Evolutionary conservation across 2,797 vertebrate genomes (phyloP).

Genomic region (Sebastes hopkinsi): DNA sequence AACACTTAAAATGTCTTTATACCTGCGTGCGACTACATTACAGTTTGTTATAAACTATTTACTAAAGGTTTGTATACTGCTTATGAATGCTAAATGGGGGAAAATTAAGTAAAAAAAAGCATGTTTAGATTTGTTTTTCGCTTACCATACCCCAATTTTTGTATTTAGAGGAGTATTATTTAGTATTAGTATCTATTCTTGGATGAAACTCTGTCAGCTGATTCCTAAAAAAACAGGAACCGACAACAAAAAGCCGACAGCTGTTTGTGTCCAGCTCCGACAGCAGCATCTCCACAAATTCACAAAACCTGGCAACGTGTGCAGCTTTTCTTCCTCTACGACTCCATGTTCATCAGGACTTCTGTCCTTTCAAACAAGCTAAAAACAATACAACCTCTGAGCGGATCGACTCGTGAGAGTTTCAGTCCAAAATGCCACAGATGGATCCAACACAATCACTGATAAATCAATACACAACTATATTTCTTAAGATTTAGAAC

Average conservation of each 20-base stretch:
- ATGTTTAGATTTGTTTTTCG: not conserved
- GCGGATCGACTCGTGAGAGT: not conserved
- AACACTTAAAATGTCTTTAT: not conserved
- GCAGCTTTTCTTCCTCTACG: not conserved
- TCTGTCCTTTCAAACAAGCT: not conserved
- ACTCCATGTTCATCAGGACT: not conserved
- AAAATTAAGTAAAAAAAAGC: not conserved
- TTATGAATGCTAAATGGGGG: not conserved
- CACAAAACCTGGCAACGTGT: not conserved
- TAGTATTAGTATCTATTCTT: not conserved
- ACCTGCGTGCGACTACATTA: not conserved
- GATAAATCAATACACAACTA: not conserved
- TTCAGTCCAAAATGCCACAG: not conserved
- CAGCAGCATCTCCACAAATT: not conserved
- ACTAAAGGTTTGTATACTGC: not conserved
- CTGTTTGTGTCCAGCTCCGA: slow-evolving; percentile 14
- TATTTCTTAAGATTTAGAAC: not conserved
- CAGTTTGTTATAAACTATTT: not conserved
- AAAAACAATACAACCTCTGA: not conserved
- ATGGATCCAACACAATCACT: not conserved
- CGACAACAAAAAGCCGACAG: slow-evolving; percentile 5
- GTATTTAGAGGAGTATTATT: not conserved
- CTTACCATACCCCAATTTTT: not conserved
- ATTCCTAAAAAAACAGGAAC: not conserved
- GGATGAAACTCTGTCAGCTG: not conserved